phyloP scores from a whole-genome alignment of 2,797 vertebrate genomes.

The Gymnothorax javanicus region DNA sequence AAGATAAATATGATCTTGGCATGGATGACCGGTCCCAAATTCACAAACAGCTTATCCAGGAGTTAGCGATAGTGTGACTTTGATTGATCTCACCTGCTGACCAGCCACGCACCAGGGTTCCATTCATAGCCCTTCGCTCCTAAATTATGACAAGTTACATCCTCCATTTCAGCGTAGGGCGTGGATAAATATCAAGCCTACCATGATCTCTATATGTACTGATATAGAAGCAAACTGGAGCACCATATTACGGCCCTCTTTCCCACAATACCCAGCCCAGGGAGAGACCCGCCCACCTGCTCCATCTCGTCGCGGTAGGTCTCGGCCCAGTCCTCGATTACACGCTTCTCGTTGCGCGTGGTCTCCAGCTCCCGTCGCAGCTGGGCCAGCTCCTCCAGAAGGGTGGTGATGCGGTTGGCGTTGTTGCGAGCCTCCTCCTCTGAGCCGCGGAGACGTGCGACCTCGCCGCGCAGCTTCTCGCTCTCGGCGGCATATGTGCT shows the following conservation, averaged over 20 bases:
- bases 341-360: slow-evolving; percentile 77
- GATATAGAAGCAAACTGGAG: neutral
- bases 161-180: neutral
- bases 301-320: slow-evolving; percentile 79
- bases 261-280: neutral
- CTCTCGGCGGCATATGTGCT: slow-evolving; percentile 72
- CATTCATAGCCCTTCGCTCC: slow-evolving; percentile 3
- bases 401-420: slow-evolving; percentile 71
- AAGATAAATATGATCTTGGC: no score
- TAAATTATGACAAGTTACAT: slow-evolving; percentile 20
- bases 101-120: neutral
- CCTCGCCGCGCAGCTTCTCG: slow-evolving; percentile 78
- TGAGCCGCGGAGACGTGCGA: slow-evolving; percentile 76
- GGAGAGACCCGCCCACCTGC: slow-evolving; percentile 64
- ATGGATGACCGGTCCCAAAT: no score
- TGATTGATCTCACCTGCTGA: slow-evolving; percentile 1
- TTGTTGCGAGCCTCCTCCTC: slow-evolving; percentile 80
- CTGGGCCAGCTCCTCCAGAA: slow-evolving; percentile 85
- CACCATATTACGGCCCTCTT: neutral
- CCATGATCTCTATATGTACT: neutral
- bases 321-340: slow-evolving; percentile 73
- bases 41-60: no score
- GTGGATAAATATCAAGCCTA: neutral
- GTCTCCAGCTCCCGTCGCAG: slow-evolving; percentile 82
- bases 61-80: no score